A percentile compares a stretch with the other conserved stretches of the same genome.
These are phyloP conservation scores for Stenopsyche tienmushanensis DNA, from an alignment of 1,140 invertebrate species.

Conservation along the genomic window DNA sequence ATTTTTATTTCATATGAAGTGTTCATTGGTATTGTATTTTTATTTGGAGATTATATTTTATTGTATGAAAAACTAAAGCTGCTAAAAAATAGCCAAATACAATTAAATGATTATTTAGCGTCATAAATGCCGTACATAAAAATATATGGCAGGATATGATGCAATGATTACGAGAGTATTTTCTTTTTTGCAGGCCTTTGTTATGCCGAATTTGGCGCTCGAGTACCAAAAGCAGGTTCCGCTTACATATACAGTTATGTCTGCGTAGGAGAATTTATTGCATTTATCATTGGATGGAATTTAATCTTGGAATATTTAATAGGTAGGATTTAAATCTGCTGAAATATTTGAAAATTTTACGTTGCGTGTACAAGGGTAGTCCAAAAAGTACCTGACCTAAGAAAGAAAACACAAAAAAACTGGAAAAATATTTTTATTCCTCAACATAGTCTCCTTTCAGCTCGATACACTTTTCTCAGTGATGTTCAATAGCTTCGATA, in stretches of 20 bases:
- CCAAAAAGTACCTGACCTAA: too few species aligned
- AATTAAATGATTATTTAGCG: neutral
- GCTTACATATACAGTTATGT: slow-evolving; percentile 91
- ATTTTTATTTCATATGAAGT: too few species aligned
- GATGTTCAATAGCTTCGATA: too few species aligned
- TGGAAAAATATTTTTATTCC: neutral
- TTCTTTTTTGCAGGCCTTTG: slow-evolving; percentile 65
- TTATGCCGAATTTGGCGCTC: slow-evolving; percentile 87
- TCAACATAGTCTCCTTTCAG: too few species aligned
- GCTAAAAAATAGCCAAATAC: too few species aligned
- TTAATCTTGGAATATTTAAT: slow-evolving; percentile 89
- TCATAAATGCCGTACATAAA: neutral
- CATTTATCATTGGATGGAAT: slow-evolving; percentile 85
- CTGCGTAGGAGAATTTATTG: slow-evolving; percentile 80
- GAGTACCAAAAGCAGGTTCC: slow-evolving; percentile 84
- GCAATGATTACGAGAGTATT: too few species aligned
- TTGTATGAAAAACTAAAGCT: too few species aligned
- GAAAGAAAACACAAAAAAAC: too few species aligned
- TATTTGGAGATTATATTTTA: too few species aligned
- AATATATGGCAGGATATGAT: neutral
- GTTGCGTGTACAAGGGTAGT: too few species aligned
- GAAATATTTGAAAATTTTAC: neutral
- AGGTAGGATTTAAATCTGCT: slow-evolving; percentile 60
- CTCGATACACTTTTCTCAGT: too few species aligned
- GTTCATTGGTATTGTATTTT: too few species aligned